Conservation (phyloP, 2,113 vertebrate species). For the Choloepus hoffmanni region DNA sequence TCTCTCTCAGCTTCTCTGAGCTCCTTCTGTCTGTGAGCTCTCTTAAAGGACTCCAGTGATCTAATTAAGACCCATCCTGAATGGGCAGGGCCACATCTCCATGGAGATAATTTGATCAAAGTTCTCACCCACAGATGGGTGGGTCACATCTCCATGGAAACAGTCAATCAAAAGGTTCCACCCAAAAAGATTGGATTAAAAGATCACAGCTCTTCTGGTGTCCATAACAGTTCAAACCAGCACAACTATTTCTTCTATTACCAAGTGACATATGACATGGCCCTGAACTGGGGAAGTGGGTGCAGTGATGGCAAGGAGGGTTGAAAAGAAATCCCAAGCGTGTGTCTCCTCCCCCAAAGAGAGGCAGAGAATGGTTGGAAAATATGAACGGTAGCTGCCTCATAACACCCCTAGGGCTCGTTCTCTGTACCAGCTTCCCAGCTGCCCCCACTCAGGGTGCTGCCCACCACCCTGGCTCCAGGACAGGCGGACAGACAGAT, state of each 20-base stretch:
- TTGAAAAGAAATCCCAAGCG: neutral
- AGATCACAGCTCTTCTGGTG: too few relatives aligned
- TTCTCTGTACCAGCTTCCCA: neutral
- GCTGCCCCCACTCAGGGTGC: constrained; percentile 5
- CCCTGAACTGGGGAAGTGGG: neutral
- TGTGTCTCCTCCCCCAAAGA: neutral
- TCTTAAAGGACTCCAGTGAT: too few relatives aligned
- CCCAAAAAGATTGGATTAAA: too few relatives aligned
- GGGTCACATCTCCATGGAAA: too few relatives aligned
- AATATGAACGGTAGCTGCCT: neutral
- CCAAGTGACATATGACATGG: neutral
- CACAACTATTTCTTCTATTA: neutral
- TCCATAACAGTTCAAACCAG: too few relatives aligned
- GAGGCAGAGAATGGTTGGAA: neutral
- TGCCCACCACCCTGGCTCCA: constrained; percentile 5
- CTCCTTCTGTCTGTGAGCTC: too few relatives aligned
- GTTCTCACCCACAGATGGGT: too few relatives aligned
- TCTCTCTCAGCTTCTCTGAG: too few relatives aligned
- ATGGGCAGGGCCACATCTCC: too few relatives aligned
- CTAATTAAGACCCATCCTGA: too few relatives aligned
- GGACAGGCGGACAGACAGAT: constrained; percentile 56
- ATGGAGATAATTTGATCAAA: too few relatives aligned
- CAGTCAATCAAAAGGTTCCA: too few relatives aligned
- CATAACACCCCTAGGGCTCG: neutral
- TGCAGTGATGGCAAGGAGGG: neutral